These are phyloP conservation scores for Trididemnum nubilum DNA, from an alignment of 23 tunicate genomes.

Conservation along the genomic window DNA sequence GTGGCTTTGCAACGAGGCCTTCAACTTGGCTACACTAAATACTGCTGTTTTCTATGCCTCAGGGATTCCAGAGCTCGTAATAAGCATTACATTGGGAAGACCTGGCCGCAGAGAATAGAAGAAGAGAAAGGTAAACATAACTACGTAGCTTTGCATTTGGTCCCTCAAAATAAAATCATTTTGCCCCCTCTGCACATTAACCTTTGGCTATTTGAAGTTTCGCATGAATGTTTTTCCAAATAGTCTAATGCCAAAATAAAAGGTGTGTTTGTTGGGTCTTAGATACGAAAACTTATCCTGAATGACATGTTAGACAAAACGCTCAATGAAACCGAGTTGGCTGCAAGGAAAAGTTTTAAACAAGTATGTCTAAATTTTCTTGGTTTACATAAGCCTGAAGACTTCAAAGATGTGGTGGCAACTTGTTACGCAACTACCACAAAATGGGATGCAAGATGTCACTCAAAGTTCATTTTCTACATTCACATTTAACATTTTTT, in stretches of 20 bases:
- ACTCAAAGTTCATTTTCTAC: constrained; percentile 3
- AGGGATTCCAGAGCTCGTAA: too few relatives aligned
- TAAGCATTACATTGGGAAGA: too few relatives aligned
- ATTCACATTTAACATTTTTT: not conserved
- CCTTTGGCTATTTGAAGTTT: not conserved
- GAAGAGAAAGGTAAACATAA: not conserved
- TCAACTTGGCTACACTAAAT: too few relatives aligned
- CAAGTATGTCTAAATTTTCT: constrained; percentile 4
- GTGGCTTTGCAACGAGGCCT: too few relatives aligned
- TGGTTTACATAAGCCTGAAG: not conserved
- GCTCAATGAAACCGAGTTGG: not conserved
- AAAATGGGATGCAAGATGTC: not conserved
- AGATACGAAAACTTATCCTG: constrained; percentile 1
- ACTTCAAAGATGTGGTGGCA: not conserved
- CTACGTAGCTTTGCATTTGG: not conserved
- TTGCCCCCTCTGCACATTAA: not conserved
- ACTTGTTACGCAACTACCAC: constrained; percentile 4
- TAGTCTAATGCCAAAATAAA: not conserved
- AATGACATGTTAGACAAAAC: not conserved
- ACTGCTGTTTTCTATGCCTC: too few relatives aligned
- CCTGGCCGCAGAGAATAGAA: too few relatives aligned
- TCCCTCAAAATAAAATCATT: not conserved
- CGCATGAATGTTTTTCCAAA: not conserved
- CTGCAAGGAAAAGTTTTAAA: constrained; percentile 3
- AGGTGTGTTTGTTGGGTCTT: not conserved